These are phyloP conservation scores for Rhizomys pruinosus DNA, from an alignment of 2,113 vertebrate genomes.

Conservation along the genomic window DNA sequence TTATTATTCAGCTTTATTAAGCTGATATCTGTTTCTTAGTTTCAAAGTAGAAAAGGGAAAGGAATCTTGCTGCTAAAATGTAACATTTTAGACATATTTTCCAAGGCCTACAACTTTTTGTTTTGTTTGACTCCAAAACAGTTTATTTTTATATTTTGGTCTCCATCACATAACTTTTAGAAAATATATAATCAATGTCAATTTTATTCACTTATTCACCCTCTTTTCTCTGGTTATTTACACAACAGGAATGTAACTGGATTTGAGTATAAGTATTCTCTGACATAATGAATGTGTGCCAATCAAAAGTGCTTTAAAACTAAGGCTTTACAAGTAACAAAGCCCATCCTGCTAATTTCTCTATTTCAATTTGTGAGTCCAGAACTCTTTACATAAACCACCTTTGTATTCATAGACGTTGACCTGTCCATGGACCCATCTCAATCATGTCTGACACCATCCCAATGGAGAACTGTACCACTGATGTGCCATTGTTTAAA, in stretches of 20 bases:
- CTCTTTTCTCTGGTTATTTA: constrained; percentile 2
- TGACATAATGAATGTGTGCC: neutral
- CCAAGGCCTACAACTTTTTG: neutral
- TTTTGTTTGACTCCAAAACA: neutral
- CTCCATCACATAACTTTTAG: neutral
- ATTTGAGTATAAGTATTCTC: neutral
- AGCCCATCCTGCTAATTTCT: neutral
- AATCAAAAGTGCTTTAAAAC: constrained; percentile 28
- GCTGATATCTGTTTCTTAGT: constrained; percentile 12
- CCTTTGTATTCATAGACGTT: neutral
- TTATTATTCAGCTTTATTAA: constrained; percentile 44
- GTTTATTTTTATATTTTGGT: constrained; percentile 16
- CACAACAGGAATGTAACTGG: neutral
- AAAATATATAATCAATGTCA: neutral
- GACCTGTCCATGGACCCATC: neutral
- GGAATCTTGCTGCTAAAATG: neutral
- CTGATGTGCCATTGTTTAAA: neutral
- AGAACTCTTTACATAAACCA: neutral
- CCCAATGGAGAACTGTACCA: neutral
- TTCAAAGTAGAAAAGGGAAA: constrained; percentile 26
- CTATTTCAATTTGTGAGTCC: constrained; percentile 3
- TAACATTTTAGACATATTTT: constrained; percentile 13
- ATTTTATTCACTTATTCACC: neutral
- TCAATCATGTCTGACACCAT: neutral
- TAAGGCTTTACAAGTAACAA: neutral